These are phyloP conservation scores for Bryconaethiops microstoma DNA, from an alignment of 2,797 vertebrate genomes.

Conservation along the genomic window DNA sequence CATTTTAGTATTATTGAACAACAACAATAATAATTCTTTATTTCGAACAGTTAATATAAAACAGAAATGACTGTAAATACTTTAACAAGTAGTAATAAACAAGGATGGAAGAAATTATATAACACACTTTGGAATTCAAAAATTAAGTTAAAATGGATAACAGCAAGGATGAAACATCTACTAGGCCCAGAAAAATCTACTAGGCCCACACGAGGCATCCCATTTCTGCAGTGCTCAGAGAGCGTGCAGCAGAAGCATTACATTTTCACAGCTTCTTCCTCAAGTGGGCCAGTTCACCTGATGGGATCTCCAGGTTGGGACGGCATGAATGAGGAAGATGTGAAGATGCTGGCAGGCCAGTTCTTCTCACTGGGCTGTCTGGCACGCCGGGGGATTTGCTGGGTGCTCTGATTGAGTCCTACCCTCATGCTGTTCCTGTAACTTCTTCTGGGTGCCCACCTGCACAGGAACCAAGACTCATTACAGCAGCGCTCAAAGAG, in stretches of 20 bases:
- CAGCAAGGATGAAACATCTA: neutral
- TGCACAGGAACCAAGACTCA: constrained; percentile 17
- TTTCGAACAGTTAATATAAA: too few relatives aligned
- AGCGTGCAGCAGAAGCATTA: constrained; percentile 15
- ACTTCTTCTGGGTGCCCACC: constrained; percentile 53
- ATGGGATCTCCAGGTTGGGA: constrained; percentile 23
- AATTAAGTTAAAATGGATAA: neutral
- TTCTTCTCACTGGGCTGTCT: constrained; percentile 22
- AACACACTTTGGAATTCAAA: neutral
- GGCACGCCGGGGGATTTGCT: constrained; percentile 45
- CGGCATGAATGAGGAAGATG: constrained; percentile 1
- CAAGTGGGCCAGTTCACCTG: constrained; percentile 30
- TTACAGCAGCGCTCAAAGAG: constrained; percentile 17
- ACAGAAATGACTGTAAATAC: too few relatives aligned
- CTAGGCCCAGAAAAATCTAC: too few relatives aligned
- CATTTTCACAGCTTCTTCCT: constrained; percentile 23
- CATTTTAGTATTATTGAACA: too few relatives aligned
- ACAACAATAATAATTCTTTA: too few relatives aligned
- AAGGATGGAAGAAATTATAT: neutral
- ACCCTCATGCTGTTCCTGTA: constrained; percentile 67
- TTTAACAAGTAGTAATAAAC: neutral
- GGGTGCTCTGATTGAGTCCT: constrained; percentile 66
- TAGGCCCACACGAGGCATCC: neutral
- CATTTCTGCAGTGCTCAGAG: neutral
- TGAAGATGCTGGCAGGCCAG: constrained; percentile 18